Conservation (phyloP, 2,113 vertebrate species). For the Tenrec ecaudatus region DNA sequence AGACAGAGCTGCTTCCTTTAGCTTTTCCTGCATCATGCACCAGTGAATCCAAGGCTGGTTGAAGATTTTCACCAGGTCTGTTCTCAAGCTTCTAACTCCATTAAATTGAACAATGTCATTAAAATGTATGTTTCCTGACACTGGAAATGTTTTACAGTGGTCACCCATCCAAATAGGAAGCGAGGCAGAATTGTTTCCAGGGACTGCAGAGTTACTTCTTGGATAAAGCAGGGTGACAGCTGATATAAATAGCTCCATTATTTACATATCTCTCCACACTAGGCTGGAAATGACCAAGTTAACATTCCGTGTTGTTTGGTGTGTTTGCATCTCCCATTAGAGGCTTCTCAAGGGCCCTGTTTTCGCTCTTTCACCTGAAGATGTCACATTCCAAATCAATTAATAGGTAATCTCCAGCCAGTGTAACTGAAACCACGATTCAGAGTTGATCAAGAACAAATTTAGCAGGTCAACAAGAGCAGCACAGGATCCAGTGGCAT, state of each 20-base stretch:
- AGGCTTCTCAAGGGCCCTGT: not conserved
- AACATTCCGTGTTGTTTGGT: constrained; percentile 9
- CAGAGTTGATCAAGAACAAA: constrained; percentile 43
- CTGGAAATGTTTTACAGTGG: constrained; percentile 65
- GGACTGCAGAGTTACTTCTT: not conserved
- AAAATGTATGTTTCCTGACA: constrained; percentile 72
- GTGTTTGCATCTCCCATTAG: constrained; percentile 12
- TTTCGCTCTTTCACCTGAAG: constrained; percentile 10
- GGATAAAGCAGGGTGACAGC: constrained; percentile 42
- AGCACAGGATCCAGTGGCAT: not conserved
- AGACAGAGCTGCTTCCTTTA: not conserved
- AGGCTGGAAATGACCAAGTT: constrained; percentile 42
- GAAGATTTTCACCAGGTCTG: constrained; percentile 49
- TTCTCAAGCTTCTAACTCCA: constrained; percentile 50
- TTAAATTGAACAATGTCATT: constrained; percentile 72
- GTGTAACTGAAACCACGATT: constrained; percentile 52
- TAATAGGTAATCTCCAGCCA: constrained; percentile 50
- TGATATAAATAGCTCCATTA: constrained; percentile 62
- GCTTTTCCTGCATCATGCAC: not conserved
- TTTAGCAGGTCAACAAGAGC: not conserved
- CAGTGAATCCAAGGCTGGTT: not conserved
- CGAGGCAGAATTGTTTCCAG: constrained; percentile 64
- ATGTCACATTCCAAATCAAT: constrained; percentile 47
- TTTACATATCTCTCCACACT: constrained; percentile 62
- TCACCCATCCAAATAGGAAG: constrained; percentile 56